Evolutionary conservation across 2,113 vertebrate species (phyloP).

Genomic region (Petroica traversi): DNA sequence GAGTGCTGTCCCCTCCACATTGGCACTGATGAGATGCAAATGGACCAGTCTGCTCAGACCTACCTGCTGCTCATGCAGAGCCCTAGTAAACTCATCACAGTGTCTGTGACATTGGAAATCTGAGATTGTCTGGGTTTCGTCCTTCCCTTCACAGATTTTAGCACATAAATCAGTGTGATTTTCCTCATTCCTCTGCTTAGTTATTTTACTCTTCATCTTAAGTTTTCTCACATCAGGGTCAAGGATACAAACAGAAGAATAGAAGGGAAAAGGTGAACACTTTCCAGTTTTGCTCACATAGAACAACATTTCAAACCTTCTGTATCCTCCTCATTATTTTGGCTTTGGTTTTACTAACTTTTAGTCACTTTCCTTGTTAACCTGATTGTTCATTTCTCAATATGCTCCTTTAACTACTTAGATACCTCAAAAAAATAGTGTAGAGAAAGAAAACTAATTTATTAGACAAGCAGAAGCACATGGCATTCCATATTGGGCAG

Average conservation of each 20-base stretch:
- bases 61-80: accelerated
- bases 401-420: conserved; percentile 41
- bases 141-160: not conserved
- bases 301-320: not conserved
- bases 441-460: conserved; percentile 48
- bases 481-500: conserved; percentile 68
- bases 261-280: not conserved
- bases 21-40: accelerated
- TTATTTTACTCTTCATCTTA: not conserved
- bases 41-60: not conserved
- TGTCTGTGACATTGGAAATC: not conserved
- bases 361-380: conserved; percentile 6
- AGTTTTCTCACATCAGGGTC: not conserved
- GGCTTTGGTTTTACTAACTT: conserved; percentile 34
- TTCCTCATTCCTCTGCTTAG: not conserved
- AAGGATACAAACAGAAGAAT: not conserved
- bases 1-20: accelerated
- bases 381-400: conserved; percentile 46
- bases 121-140: not conserved
- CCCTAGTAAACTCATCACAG: not conserved
- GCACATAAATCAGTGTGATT: not conserved
- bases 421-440: conserved; percentile 13
- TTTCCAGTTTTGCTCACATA: not conserved
- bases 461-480: conserved; percentile 59
- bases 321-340: not conserved